Base-by-base conservation (phyloP, 2,888 invertebrate genomes). In the Athalia circularis region DNA sequence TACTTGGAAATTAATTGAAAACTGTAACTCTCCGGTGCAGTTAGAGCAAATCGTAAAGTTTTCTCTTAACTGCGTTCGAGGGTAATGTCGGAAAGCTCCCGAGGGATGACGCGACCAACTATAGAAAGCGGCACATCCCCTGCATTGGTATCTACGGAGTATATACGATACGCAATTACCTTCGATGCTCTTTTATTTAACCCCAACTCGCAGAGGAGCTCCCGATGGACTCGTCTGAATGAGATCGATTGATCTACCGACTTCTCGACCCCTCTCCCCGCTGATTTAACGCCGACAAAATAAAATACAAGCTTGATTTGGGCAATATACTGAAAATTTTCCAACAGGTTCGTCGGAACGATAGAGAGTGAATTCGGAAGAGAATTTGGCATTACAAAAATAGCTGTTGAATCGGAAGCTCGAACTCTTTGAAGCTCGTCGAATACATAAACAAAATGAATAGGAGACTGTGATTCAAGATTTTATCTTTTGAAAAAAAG, bases 1-100 rank as follows among this genome's bases (percentile, higher is more conserved):
- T 29, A 29, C 29, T 29, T 65, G 47, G 50, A 48, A 65, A 65
- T 65, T 65, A 68, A 68, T 68, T 68, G 68, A 68, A 68, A 54
- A 15, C 48, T 65, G 47, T 47, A 65, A 48, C 48, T 65, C 6
- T 15, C n/a, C 8, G n/a, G n/a, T 61, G 54, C 15, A 47, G 68
- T 68, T 29, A n/a, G 52, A 68, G 65, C 65, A 47, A 68, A 57
- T 72, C 70, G 70, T 72, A 72, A 72, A 72, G 57, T 72, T 72
- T 59, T 72, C 64, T 68, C 57, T 72, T 72, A 72, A 72, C 70
- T 72, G 70, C 59, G 47, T 72, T 72, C 45, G 70, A 29, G 29
- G 29, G 70, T 43, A 47, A 72, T 5, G 70, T 68, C 68, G 11
- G 43, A 52, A 68, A 68, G 52, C 68, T 68, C 68, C 43, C 68